Evolutionary conservation across 1,140 invertebrate genomes (phyloP), one percentile per base, ranked within the genome.

Genomic region (Potamilus streckersoni): DNA sequence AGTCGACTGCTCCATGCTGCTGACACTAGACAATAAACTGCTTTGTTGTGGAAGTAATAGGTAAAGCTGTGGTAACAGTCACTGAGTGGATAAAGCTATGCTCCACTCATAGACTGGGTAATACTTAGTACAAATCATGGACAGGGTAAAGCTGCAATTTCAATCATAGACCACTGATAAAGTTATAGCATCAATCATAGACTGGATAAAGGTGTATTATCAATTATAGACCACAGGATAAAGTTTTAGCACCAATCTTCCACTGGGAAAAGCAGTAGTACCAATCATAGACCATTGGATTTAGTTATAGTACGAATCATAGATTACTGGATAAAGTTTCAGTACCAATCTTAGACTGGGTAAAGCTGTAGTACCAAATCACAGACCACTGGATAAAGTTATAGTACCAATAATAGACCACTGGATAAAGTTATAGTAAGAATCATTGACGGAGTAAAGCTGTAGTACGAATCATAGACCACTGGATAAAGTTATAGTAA

Each of bases 11-110:
- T 90, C 90, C 27, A 84, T 90, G 71, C 79, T 91, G 15, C 71
- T 91, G 8, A 90, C 89, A 31, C 74, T 83, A 49, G 86, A 89
- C 69, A 80, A 84, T n/a, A 79, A 82, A 72, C 71, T 90, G 23
- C 79, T 90, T 11, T 88, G 86, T 65, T 88, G 85, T 85, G 90
- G 90, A 31, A 91, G 84, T 79, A 91, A 91, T 74, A 89, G 90
- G 90, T 91, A 65, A 49, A 49, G 38, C 38, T 49, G 38, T 49
- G 38, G 38, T 8, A 49, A 0, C 38, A 59, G 55, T 68, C 55
- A 63, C 16, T 57, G 57, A 55, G 16, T 49, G 38, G 38, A 8
- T 49, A 49, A 49, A 49, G 38, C 14, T 49, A 49, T 11, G 14
- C 11, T 56, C 60, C 60, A 62, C 11, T n/a, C 5, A 23, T 14